Evolutionary conservation across 1,140 invertebrate species (phyloP), one percentile per base, ranked within the genome.

Genomic region (Cheumatopsyche charites): DNA sequence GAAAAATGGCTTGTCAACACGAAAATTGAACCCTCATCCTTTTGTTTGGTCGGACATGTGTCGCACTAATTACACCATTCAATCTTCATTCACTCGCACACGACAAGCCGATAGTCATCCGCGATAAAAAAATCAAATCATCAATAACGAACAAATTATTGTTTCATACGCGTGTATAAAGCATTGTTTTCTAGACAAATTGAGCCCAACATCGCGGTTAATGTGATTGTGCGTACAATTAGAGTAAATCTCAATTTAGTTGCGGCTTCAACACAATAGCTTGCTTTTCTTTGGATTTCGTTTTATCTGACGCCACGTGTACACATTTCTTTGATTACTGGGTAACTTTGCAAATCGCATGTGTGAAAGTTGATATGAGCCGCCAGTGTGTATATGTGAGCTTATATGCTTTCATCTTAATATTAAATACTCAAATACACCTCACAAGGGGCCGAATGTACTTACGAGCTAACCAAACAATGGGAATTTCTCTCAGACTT

Each of bases 381-480:
- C 4, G 15, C 43, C 43, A 3, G 15, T 19, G 49, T 52, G n/a
- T 49, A 11, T 23, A 23, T 55, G 21, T 58, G 55, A 25, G 19
- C 23, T 58, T 58, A 58, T 58, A 25, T 21, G 45, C 42, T 66
- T 49, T 66, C 63, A 47, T 49, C 63, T 49, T 66, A 45, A 66
- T 47, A 45, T 66, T 25, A 66, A 45, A 66, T 66, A 25, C 63
- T 66, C 42, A 25, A 45, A 66, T 49, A 66, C 63, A 29, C 41
- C 62, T 43, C 29, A 42, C 62, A 63, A 42, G 42, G 45, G 63
- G 63, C 23, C 63, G 45, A 66, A 47, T 66, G 63, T 66, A 49
- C 63, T 66, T 66, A 66, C 36, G 63, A 41, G 63, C 63, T 66
- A 26, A 49, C 63, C 45, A 66, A 66, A 66, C 63, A 66, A 66